Conservation (phyloP, 23 tunicate species). For the Trididemnum nubilum region DNA sequence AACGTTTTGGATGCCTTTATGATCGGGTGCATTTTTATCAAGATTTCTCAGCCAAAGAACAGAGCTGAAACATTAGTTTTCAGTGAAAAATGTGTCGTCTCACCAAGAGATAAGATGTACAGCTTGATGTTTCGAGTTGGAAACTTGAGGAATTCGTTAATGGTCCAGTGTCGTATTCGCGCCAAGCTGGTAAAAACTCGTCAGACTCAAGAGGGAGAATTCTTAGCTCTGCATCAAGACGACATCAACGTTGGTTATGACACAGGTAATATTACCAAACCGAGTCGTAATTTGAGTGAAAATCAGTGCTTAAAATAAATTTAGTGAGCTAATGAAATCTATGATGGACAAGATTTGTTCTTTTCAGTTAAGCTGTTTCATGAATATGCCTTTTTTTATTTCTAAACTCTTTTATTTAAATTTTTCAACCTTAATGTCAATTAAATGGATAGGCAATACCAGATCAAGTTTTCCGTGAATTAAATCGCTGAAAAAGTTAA, state of each 20-base stretch:
- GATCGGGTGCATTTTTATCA: conserved; percentile 96
- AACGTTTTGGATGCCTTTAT: conserved; percentile 97
- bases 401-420: no score
- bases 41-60: conserved; percentile 97
- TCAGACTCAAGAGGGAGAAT: conserved; percentile 90
- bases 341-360: no score
- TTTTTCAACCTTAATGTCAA: no score
- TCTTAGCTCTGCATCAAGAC: conserved; percentile 82
- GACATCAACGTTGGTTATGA: conserved; percentile 98
- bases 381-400: no score
- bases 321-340: not conserved
- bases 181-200: conserved; percentile 89
- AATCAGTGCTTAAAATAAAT: not conserved
- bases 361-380: no score
- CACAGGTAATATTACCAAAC: conserved; percentile 85
- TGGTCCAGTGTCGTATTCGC: conserved; percentile 88
- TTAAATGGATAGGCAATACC: no score
- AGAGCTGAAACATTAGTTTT: conserved; percentile 92
- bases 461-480: no score
- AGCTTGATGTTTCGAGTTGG: conserved; percentile 94
- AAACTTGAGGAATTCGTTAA: conserved; percentile 87
- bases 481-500: no score
- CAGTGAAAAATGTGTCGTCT: conserved; percentile 81
- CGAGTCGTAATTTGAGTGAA: no score
- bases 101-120: conserved; percentile 86